A percentile compares a stretch with the other conserved stretches of the same genome.
Evolutionary conservation across 2,797 vertebrate genomes (phyloP).

Genomic region (Parotocinclus haroldoi): DNA sequence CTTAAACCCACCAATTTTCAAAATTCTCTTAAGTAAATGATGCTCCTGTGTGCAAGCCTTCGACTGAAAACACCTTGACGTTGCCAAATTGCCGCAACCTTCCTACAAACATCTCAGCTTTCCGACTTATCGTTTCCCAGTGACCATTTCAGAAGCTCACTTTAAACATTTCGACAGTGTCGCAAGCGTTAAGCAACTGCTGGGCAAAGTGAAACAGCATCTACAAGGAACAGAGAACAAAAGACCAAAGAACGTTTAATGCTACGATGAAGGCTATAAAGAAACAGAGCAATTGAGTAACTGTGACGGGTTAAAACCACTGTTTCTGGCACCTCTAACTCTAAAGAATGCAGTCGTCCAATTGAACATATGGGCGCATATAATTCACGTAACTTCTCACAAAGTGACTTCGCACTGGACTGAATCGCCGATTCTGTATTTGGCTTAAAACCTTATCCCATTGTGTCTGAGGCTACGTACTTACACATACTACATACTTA

Average conservation of each 20-base stretch:
- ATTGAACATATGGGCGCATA: neutral
- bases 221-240: slow-evolving; percentile 32
- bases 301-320: neutral
- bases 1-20: neutral
- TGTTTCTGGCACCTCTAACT: neutral
- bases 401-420: no score
- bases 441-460: no score
- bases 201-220: slow-evolving; percentile 31
- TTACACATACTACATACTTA: no score
- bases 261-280: neutral
- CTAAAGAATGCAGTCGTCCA: neutral
- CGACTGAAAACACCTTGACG: neutral
- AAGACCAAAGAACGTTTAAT: neutral
- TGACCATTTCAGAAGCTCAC: slow-evolving; percentile 37
- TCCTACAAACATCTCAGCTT: slow-evolving; percentile 10
- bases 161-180: slow-evolving; percentile 43
- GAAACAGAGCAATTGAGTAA: neutral
- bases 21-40: no score
- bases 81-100: slow-evolving; percentile 7
- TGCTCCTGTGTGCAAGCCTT: no score
- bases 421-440: no score
- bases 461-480: no score
- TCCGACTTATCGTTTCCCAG: slow-evolving; percentile 31
- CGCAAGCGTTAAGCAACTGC: slow-evolving; percentile 41
- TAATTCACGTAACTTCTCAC: no score